Percentiles rank a stretch among this genome's conserved stretches.
These are phyloP conservation scores for Tetragonula carbonaria DNA, from an alignment of 2,888 invertebrate species.

Conservation along the genomic window DNA sequence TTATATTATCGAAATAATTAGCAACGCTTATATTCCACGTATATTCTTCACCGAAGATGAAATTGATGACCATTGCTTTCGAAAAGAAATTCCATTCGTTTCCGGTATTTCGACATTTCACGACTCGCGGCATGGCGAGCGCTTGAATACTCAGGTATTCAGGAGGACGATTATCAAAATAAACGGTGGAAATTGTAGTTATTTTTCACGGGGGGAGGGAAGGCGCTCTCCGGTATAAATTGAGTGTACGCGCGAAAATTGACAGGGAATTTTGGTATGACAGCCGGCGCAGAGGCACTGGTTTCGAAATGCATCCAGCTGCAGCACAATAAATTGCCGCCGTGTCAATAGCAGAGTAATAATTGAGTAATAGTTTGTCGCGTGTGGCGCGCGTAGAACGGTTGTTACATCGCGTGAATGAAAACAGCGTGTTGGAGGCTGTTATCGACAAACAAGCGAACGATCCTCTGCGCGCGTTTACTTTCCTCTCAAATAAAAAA, in stretches of 20 bases:
- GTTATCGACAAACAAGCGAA: slow-evolving; percentile 23
- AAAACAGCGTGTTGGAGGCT: slow-evolving; percentile 18
- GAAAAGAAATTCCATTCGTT: background rate
- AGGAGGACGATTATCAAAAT: background rate
- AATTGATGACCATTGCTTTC: background rate
- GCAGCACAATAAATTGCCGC: slow-evolving; percentile 9
- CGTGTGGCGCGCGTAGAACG: slow-evolving; percentile 13
- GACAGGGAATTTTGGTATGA: background rate
- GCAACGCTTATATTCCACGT: background rate
- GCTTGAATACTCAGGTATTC: background rate
- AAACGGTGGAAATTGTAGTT: background rate
- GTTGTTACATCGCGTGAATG: slow-evolving; percentile 17
- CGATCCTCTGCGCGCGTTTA: slow-evolving; percentile 4
- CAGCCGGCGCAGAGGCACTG: background rate
- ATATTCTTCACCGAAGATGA: background rate
- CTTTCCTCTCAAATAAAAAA: background rate
- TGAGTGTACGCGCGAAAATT: background rate
- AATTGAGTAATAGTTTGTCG: slow-evolving; percentile 29
- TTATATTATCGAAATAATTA: background rate
- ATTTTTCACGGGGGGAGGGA: background rate
- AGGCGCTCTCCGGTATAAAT: background rate
- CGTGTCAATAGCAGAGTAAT: slow-evolving; percentile 37
- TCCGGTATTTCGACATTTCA: too few relatives aligned
- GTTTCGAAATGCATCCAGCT: background rate
- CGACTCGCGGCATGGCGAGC: background rate